A percentile compares a stretch with the other conserved stretches of the same genome.
These are phyloP conservation scores for Drosophila teissieri DNA, from an alignment of 1,140 invertebrate genomes.

Conservation along the genomic window DNA sequence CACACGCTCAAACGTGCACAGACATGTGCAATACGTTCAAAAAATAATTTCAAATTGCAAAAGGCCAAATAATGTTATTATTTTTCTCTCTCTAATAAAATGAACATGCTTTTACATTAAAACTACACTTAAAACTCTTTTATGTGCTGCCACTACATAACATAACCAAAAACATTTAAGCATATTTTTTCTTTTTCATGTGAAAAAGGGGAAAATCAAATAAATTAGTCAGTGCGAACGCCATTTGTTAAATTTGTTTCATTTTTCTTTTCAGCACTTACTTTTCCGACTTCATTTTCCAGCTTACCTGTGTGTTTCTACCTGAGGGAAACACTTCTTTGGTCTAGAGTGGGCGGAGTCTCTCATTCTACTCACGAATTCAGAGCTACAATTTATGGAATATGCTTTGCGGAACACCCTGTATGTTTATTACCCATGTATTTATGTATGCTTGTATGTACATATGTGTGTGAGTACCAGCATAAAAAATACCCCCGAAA, in stretches of 20 bases:
- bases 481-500: constrained; percentile 69
- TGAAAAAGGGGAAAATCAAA: neutral
- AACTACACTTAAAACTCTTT: too few species aligned
- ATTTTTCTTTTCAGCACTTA: constrained; percentile 3
- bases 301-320: constrained; percentile 18
- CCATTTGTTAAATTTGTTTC: constrained; percentile 17
- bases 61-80: too few species aligned
- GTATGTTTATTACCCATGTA: constrained; percentile 23
- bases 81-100: too few species aligned
- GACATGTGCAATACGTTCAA: neutral
- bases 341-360: constrained; percentile 28
- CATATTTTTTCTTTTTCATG: neutral
- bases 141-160: too few species aligned
- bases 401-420: constrained; percentile 19
- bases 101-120: too few species aligned
- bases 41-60: neutral
- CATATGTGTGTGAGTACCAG: constrained; percentile 8
- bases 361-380: constrained; percentile 6
- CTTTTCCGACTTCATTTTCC: constrained; percentile 8
- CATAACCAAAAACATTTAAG: too few species aligned
- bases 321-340: constrained; percentile 6
- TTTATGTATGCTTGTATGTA: neutral
- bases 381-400: neutral
- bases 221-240: neutral
- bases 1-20: too few species aligned